phyloP scores from a whole-genome alignment of 2,888 invertebrate species.

The Drosophila nigritarsus region DNA sequence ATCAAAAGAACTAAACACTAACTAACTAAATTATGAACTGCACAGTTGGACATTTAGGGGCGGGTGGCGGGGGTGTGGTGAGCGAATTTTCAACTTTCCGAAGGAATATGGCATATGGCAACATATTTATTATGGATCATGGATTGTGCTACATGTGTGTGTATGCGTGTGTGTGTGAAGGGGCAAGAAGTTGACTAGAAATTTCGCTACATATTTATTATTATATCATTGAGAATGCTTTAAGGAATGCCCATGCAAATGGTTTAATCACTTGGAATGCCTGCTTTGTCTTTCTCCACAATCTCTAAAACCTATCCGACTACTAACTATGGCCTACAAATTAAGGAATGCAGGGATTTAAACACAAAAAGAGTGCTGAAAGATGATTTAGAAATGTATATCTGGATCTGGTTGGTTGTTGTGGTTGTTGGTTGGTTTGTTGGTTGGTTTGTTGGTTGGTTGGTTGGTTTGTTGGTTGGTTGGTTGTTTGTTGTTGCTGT shows the following conservation, averaged over 20 bases:
- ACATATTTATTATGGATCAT: constrained; percentile 21
- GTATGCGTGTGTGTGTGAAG: constrained; percentile 12
- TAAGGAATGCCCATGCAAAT: constrained; percentile 47
- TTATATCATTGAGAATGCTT: constrained; percentile 56
- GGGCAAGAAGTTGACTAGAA: constrained; percentile 84
- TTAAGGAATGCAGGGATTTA: constrained; percentile 32
- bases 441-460: constrained; percentile 25
- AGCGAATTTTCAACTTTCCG: constrained; percentile 57
- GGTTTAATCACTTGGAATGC: constrained; percentile 42
- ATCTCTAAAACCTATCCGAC: constrained; percentile 39
- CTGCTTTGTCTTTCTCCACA: constrained; percentile 26
- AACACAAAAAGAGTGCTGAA: constrained; percentile 17
- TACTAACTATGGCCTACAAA: constrained; percentile 41
- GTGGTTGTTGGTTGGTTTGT: constrained; percentile 34
- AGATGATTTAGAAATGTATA: constrained; percentile 32
- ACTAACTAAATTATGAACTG: constrained; percentile 24
- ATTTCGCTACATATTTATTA: constrained; percentile 66
- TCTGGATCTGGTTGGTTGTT: constrained; percentile 24
- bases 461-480: constrained; percentile 25
- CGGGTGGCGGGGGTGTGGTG: neutral
- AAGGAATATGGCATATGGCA: constrained; percentile 29
- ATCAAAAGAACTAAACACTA: constrained; percentile 3
- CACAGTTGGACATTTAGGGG: constrained; percentile 22
- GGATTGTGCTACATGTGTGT: constrained; percentile 23
- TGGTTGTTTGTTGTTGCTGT: constrained; percentile 24